Percentiles rank a stretch among this genome's conserved stretches.
Conservation (phyloP, 64 coral and sea anemone genomes). For the Exaiptasia diaphana region DNA sequence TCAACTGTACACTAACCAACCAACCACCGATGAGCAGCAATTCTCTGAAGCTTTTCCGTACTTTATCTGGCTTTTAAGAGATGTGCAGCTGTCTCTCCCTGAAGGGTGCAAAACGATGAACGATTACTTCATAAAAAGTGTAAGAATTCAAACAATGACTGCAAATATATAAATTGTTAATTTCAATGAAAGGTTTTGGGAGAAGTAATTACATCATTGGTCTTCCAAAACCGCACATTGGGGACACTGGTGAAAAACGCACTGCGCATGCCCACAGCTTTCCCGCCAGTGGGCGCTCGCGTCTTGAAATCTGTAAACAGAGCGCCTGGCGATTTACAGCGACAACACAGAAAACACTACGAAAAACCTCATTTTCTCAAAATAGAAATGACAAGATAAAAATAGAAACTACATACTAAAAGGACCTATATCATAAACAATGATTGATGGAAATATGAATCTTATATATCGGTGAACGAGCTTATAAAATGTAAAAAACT, state of each 20-base stretch:
- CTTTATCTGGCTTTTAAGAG: constrained; percentile 75
- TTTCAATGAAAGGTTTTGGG: background rate
- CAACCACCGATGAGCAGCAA: constrained; percentile 1
- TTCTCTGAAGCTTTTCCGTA: constrained; percentile 68
- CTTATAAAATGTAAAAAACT: no score
- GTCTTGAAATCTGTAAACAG: no score
- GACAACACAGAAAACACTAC: no score
- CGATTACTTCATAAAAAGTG: constrained; percentile 69
- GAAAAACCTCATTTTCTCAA: no score
- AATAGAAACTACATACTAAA: no score
- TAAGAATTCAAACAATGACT: background rate
- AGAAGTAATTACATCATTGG: background rate
- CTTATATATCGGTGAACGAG: no score
- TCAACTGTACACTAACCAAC: constrained; percentile 46
- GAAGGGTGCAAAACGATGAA: constrained; percentile 50
- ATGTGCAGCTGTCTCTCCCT: constrained; percentile 62
- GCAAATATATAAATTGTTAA: background rate
- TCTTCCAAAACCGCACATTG: background rate
- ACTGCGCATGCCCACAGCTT: background rate
- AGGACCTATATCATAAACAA: no score
- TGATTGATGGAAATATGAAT: no score
- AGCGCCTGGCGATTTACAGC: no score
- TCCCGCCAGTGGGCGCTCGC: no score
- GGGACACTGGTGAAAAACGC: background rate
- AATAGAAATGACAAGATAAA: no score